A percentile compares a stretch with the other conserved stretches of the same genome.
Conservation (phyloP, 1,140 invertebrate species). For the Bombus superbus region DNA sequence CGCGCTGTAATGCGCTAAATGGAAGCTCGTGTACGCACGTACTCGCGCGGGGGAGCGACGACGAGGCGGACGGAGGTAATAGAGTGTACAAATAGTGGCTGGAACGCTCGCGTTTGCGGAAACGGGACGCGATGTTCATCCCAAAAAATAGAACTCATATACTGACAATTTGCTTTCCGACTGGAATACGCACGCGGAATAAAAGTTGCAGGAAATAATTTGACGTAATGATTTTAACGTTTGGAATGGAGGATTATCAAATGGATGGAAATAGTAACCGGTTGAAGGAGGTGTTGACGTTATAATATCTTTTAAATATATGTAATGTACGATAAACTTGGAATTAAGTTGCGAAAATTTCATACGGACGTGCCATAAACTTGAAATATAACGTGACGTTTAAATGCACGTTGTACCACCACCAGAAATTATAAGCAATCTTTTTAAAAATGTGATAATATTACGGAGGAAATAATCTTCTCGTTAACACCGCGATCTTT, state of each 20-base stretch:
- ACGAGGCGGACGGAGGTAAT: conserved; percentile 2
- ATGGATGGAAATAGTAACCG: not conserved
- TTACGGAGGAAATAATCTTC: no score
- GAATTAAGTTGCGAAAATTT: not conserved
- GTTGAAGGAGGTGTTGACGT: not conserved
- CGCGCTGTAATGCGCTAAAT: not conserved
- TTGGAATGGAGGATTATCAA: not conserved
- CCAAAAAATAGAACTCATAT: conserved; percentile 22
- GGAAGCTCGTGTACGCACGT: conserved; percentile 25
- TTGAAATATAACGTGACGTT: not conserved
- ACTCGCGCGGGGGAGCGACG: not conserved
- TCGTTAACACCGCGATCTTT: no score
- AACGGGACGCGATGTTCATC: conserved; percentile 2
- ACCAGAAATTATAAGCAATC: not conserved
- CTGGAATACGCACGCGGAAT: not conserved
- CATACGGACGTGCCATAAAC: no score
- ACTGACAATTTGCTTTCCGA: conserved; percentile 6
- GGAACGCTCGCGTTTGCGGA: not conserved
- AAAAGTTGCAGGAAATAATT: not conserved
- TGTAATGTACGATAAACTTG: not conserved
- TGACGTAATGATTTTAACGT: not conserved
- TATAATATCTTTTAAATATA: no score
- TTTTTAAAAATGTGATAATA: not conserved
- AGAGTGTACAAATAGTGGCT: conserved; percentile 38
- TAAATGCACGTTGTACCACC: not conserved